A percentile compares a stretch with the other conserved stretches of the same genome.
phyloP scores from a whole-genome alignment of 2,888 invertebrate species.

The Osedax fenrisi region DNA sequence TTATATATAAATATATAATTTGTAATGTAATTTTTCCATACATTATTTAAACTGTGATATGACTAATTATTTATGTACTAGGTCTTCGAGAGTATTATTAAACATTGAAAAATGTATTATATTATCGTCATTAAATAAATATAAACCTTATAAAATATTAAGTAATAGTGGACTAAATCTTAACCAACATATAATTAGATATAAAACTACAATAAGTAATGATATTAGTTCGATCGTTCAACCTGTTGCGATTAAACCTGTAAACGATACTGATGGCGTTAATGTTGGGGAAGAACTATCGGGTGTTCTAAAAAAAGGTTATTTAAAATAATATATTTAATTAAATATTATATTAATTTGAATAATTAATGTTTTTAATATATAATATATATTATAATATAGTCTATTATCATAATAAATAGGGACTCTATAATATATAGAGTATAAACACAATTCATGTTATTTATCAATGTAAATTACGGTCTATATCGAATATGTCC shows the following conservation, averaged over 20 bases:
- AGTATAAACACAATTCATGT: too few species aligned
- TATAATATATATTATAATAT: not conserved
- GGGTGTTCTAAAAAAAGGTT: constrained; percentile 62
- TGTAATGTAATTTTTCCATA: not conserved
- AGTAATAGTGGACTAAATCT: not conserved
- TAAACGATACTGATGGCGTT: constrained; percentile 54
- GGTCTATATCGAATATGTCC: too few species aligned
- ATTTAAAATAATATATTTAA: not conserved
- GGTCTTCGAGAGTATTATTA: not conserved
- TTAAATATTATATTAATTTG: constrained; percentile 13
- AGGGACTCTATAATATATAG: not conserved
- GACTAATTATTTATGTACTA: not conserved
- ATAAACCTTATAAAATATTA: not conserved
- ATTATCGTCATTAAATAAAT: not conserved
- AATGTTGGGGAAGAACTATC: constrained; percentile 77
- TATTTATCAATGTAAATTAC: too few species aligned
- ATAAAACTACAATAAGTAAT: constrained; percentile 7
- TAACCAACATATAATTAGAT: not conserved
- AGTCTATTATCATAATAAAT: not conserved
- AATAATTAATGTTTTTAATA: too few species aligned
- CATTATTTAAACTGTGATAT: not conserved
- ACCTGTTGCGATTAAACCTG: constrained; percentile 37
- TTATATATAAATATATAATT: not conserved
- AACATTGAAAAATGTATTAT: not conserved
- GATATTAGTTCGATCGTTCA: constrained; percentile 38